Evolutionary conservation across 2,113 vertebrate species (phyloP).

Genomic region (Labeo catla): DNA sequence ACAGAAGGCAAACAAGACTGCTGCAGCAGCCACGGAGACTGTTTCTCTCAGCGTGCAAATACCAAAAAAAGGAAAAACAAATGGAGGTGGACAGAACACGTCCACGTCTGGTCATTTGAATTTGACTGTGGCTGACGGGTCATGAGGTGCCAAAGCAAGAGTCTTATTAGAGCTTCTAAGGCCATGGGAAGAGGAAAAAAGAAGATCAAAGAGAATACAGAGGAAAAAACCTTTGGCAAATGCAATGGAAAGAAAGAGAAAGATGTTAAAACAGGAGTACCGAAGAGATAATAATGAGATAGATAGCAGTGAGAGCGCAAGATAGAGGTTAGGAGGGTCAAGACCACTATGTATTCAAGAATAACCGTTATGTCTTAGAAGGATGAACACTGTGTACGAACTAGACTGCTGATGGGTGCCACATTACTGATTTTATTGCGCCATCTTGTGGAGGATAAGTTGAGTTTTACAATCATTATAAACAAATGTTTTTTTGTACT

Average conservation of each 20-base stretch:
- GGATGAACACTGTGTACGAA: neutral
- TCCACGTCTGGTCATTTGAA: slow-evolving; percentile 6
- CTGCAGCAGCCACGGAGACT: slow-evolving; percentile 47
- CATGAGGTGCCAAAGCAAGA: neutral
- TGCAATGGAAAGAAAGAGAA: neutral
- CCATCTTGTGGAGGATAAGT: slow-evolving; percentile 37
- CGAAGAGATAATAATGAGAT: neutral
- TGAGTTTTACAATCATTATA: neutral
- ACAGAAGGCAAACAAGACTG: slow-evolving; percentile 48
- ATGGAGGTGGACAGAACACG: neutral
- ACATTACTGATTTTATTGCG: neutral
- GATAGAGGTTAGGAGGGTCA: slow-evolving; percentile 25
- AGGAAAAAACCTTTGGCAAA: slow-evolving; percentile 42
- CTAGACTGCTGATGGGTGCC: neutral
- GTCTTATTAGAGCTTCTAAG: slow-evolving; percentile 44
- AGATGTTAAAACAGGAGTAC: neutral
- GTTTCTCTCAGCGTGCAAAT: neutral
- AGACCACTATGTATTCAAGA: neutral
- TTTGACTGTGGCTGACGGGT: slow-evolving; percentile 26
- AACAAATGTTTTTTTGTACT: neutral
- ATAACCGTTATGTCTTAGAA: neutral
- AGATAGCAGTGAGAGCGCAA: neutral
- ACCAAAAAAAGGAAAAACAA: slow-evolving; percentile 8
- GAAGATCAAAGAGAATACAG: slow-evolving; percentile 52
- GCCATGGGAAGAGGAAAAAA: slow-evolving; percentile 22